Evolutionary conservation across 92 coral and sea anemone species (phyloP).

Genomic region (Parazoanthus swiftii): DNA sequence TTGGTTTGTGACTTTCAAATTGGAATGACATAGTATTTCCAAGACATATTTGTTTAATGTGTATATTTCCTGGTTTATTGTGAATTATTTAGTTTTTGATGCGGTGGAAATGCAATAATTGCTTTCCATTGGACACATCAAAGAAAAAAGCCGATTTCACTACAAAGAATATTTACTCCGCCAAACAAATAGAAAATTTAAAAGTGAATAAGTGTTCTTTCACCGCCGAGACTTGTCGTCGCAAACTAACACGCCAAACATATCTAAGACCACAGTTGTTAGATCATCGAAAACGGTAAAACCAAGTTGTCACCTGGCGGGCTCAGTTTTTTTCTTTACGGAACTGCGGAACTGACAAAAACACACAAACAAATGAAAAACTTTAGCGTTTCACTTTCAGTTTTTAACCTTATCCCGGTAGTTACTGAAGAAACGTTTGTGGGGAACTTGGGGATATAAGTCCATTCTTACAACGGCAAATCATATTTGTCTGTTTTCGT

Average conservation of each 20-base stretch:
- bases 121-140: not conserved
- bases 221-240: not conserved
- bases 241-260: not conserved
- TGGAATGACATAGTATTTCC: too few species aligned
- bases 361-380: not conserved
- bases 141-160: not conserved
- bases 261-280: not conserved
- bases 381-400: not conserved
- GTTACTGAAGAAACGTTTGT: not conserved
- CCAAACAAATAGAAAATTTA: not conserved
- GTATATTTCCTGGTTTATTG: not conserved
- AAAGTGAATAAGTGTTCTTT: not conserved
- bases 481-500: too few species aligned
- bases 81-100: not conserved
- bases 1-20: too few species aligned
- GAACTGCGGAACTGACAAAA: not conserved
- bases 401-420: too few species aligned
- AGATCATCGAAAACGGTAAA: not conserved
- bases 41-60: not conserved
- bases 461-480: too few species aligned
- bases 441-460: not conserved
- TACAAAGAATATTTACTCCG: not conserved
- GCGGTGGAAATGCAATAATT: not conserved
- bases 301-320: not conserved
- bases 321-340: not conserved